Percentiles rank a stretch among this genome's conserved stretches.
Conservation (phyloP, 2,797 vertebrate genomes). For the Eleutherodactylus coqui region DNA sequence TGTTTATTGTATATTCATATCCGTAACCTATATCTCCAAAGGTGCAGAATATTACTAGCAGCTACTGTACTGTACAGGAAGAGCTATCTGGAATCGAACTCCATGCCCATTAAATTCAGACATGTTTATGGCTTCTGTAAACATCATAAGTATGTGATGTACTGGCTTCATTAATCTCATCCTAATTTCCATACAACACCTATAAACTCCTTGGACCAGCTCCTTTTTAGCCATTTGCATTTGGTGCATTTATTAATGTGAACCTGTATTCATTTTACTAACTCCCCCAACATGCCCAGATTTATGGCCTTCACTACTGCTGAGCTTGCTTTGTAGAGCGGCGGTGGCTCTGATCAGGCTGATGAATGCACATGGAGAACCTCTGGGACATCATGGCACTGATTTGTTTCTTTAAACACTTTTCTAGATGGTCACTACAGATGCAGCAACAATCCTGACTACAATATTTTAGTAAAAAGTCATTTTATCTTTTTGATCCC, state of each 20-base stretch:
- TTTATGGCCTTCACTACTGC: constrained; percentile 35
- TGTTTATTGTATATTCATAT: not conserved
- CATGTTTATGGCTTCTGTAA: constrained; percentile 34
- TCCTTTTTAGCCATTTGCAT: constrained; percentile 40
- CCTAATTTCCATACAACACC: constrained; percentile 29
- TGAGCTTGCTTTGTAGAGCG: constrained; percentile 31
- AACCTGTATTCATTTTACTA: constrained; percentile 38
- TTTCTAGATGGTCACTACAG: not conserved
- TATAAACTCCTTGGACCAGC: constrained; percentile 42
- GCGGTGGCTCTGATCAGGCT: constrained; percentile 9
- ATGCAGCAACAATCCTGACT: too few relatives aligned
- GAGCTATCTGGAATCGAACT: constrained; percentile 3
- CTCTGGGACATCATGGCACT: constrained; percentile 34
- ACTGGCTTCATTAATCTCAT: constrained; percentile 26
- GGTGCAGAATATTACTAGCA: not conserved
- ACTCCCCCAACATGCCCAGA: constrained; percentile 32
- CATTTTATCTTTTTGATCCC: too few relatives aligned
- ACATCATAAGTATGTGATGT: constrained; percentile 16
- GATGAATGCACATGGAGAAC: constrained; percentile 31
- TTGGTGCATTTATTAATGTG: constrained; percentile 33
- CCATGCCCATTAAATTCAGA: constrained; percentile 13
- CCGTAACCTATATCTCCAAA: not conserved
- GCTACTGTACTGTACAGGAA: constrained; percentile 4
- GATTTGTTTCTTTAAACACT: not conserved
- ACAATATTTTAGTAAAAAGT: too few relatives aligned